A percentile compares a stretch with the other conserved stretches of the same genome.
These are phyloP conservation scores for Toxotes lorentzi DNA, from an alignment of 2,797 vertebrate genomes.

Conservation along the genomic window DNA sequence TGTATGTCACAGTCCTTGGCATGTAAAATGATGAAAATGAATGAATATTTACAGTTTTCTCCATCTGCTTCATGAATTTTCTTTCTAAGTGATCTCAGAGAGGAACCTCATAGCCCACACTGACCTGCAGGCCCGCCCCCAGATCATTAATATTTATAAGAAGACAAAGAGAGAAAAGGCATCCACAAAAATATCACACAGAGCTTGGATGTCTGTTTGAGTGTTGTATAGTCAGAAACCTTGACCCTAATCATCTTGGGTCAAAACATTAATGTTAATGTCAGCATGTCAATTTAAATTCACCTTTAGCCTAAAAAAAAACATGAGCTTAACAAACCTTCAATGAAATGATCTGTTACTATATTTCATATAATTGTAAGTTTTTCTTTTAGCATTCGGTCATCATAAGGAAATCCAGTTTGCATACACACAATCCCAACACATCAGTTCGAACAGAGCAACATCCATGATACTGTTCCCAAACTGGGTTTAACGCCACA, in stretches of 20 bases:
- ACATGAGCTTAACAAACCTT: slow-evolving; percentile 5
- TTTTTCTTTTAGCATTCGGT: background rate
- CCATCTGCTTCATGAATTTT: slow-evolving; percentile 28
- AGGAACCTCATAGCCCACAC: slow-evolving; percentile 31
- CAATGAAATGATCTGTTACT: background rate
- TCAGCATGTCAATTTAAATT: slow-evolving; percentile 41
- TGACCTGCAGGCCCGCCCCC: slow-evolving; percentile 28
- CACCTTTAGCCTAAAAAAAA: slow-evolving; percentile 21
- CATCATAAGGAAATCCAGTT: background rate
- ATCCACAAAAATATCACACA: slow-evolving; percentile 47
- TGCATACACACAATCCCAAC: background rate
- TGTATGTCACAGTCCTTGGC: slow-evolving; percentile 12
- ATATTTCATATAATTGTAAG: background rate
- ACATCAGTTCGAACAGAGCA: background rate
- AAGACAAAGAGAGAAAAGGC: slow-evolving; percentile 17
- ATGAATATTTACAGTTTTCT: slow-evolving; percentile 41
- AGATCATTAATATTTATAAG: slow-evolving; percentile 66
- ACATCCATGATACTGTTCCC: background rate
- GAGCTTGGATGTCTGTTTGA: slow-evolving; percentile 42
- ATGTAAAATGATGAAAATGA: slow-evolving; percentile 24
- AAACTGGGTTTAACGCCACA: slow-evolving; percentile 3
- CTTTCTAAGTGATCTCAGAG: slow-evolving; percentile 31
- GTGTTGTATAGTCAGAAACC: slow-evolving; percentile 51
- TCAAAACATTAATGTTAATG: slow-evolving; percentile 54
- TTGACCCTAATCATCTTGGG: slow-evolving; percentile 51